A percentile compares a stretch with the other conserved stretches of the same genome.
phyloP scores from a whole-genome alignment of 2,797 vertebrate genomes.

The Uromys caudimaculatus region DNA sequence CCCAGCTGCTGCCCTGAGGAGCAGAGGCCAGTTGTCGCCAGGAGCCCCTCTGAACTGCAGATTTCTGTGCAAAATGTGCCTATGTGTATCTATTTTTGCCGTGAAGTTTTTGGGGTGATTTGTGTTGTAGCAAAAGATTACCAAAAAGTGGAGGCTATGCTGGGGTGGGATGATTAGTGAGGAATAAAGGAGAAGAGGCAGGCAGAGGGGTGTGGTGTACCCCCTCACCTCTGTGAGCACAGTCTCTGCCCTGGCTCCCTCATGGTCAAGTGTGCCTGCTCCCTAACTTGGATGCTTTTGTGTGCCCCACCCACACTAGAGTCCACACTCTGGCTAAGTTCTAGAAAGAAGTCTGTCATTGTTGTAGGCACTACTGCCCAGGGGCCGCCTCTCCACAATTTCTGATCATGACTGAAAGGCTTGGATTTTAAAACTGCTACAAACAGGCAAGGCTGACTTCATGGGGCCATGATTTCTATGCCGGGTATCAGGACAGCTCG shows the following conservation, averaged over 20 bases:
- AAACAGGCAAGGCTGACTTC: constrained; percentile 19
- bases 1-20: not conserved
- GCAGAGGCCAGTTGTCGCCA: not conserved
- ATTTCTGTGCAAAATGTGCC: not conserved
- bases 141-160: not conserved
- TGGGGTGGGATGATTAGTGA: not conserved
- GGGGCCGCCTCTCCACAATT: not conserved
- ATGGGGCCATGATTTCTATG: not conserved
- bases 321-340: not conserved
- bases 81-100: not conserved
- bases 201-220: not conserved
- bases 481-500: not conserved
- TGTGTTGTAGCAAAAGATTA: constrained; percentile 15
- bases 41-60: not conserved
- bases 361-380: not conserved
- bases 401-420: not conserved
- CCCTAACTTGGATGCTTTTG: not conserved
- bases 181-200: not conserved
- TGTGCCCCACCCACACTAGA: not conserved
- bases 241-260: not conserved
- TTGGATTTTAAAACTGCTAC: constrained; percentile 45
- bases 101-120: not conserved
- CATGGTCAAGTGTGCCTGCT: not conserved
- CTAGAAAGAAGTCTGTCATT: not conserved
- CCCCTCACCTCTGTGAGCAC: not conserved